phyloP scores from a whole-genome alignment of 2,888 invertebrate species.

The Plebejus argus region DNA sequence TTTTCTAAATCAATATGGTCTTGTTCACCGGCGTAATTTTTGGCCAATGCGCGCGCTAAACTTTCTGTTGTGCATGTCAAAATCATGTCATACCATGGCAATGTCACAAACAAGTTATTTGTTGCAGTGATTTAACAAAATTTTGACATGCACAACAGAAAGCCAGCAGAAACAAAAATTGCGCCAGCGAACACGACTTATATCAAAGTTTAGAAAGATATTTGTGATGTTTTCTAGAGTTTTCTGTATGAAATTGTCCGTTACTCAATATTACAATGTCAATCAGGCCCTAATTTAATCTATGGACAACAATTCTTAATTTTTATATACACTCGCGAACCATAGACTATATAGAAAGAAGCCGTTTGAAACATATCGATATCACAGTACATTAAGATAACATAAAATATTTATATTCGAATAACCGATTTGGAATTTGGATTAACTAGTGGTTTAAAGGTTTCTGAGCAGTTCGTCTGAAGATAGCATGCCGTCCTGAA shows the following conservation, averaged over 20 bases:
- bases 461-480: conserved; percentile 79
- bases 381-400: conserved; percentile 71
- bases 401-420: conserved; percentile 48
- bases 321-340: conserved; percentile 39
- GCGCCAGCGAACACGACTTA: not conserved
- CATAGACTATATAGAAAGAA: conserved; percentile 41
- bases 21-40: too few species aligned
- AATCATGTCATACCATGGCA: too few species aligned
- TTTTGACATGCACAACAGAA: too few species aligned
- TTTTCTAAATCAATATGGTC: not conserved
- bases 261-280: conserved; percentile 10
- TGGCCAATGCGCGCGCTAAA: too few species aligned
- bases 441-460: conserved; percentile 54
- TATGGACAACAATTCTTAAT: conserved; percentile 59
- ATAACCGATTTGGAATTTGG: conserved; percentile 51
- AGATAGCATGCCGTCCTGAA: conserved; percentile 80
- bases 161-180: too few species aligned
- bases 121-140: too few species aligned
- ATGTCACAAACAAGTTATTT: too few species aligned
- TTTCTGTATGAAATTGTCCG: not conserved
- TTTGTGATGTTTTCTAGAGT: not conserved
- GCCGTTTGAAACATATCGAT: conserved; percentile 46
- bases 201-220: not conserved
- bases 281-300: conserved; percentile 45
- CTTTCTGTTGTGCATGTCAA: too few species aligned